A percentile compares a stretch with the other conserved stretches of the same genome.
Conservation (phyloP, 2,888 invertebrate species). For the Drosophila cracens region DNA sequence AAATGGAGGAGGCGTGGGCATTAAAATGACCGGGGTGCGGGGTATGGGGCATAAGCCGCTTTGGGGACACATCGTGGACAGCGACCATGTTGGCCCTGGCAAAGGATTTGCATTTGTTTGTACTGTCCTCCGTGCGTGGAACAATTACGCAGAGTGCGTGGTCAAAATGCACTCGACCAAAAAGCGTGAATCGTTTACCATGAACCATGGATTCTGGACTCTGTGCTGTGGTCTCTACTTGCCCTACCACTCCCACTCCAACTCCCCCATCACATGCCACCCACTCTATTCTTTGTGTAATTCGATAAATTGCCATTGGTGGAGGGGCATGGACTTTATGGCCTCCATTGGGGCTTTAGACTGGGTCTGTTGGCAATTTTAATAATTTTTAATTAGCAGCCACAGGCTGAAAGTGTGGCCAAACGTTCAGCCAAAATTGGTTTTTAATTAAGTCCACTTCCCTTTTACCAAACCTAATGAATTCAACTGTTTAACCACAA, state of each 20-base stretch:
- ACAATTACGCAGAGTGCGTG: slow-evolving; percentile 70
- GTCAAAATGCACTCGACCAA: slow-evolving; percentile 40
- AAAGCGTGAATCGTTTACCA: slow-evolving; percentile 14
- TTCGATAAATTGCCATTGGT: slow-evolving; percentile 62
- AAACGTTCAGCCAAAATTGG: slow-evolving; percentile 34
- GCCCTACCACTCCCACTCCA: neutral
- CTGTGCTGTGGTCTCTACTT: slow-evolving; percentile 6
- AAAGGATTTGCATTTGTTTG: slow-evolving; percentile 65
- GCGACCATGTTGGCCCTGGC: slow-evolving; percentile 50
- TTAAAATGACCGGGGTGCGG: neutral
- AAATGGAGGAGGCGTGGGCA: neutral
- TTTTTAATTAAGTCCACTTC: slow-evolving; percentile 48
- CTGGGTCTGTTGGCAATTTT: slow-evolving; percentile 47
- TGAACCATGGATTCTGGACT: slow-evolving; percentile 2
- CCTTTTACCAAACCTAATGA: slow-evolving; percentile 16
- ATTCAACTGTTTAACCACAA: slow-evolving; percentile 3
- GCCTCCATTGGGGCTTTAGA: slow-evolving; percentile 31
- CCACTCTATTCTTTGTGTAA: slow-evolving; percentile 62
- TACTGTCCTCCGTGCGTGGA: slow-evolving; percentile 38
- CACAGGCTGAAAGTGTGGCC: slow-evolving; percentile 27
- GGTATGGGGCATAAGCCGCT: slow-evolving; percentile 56
- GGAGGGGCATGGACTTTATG: neutral
- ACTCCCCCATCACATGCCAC: neutral
- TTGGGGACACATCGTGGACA: slow-evolving; percentile 27
- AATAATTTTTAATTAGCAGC: slow-evolving; percentile 73